phyloP scores from a whole-genome alignment of 1,140 invertebrate genomes.

The Nylanderia fulva region DNA sequence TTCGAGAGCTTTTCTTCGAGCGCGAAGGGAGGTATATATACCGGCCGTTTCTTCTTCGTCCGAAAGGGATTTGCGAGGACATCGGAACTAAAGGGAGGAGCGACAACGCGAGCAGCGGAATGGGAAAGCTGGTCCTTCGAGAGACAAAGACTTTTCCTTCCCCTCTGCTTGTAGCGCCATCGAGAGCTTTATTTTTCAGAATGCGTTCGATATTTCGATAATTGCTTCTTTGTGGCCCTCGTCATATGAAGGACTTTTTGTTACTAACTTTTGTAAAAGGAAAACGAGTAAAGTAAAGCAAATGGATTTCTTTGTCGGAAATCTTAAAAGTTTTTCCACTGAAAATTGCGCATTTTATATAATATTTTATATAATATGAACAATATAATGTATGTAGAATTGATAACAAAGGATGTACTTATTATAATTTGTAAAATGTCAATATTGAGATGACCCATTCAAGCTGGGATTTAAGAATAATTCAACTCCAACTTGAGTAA shows the following conservation, averaged over 20 bases:
- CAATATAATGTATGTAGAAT: too few relatives aligned
- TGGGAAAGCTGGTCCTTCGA: conserved; percentile 27
- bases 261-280: conserved; percentile 11
- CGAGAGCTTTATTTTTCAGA: conserved; percentile 47
- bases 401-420: too few relatives aligned
- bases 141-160: conserved; percentile 25
- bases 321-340: neutral
- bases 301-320: neutral
- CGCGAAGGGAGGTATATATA: conserved; percentile 39
- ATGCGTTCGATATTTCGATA: conserved; percentile 57
- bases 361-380: neutral
- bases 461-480: neutral
- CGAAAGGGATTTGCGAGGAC: conserved; percentile 73
- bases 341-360: neutral
- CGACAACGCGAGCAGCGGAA: conserved; percentile 4
- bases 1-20: conserved; percentile 64
- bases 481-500: conserved; percentile 6
- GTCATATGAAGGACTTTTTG: conserved; percentile 25
- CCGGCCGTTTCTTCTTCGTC: conserved; percentile 58
- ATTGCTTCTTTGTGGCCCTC: conserved; percentile 30
- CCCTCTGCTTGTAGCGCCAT: conserved; percentile 17
- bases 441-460: neutral
- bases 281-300: neutral
- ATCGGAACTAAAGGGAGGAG: conserved; percentile 15
- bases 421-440: conserved; percentile 7